These are phyloP conservation scores for Probosciger aterrimus DNA, from an alignment of 2,113 vertebrate species.

Conservation along the genomic window DNA sequence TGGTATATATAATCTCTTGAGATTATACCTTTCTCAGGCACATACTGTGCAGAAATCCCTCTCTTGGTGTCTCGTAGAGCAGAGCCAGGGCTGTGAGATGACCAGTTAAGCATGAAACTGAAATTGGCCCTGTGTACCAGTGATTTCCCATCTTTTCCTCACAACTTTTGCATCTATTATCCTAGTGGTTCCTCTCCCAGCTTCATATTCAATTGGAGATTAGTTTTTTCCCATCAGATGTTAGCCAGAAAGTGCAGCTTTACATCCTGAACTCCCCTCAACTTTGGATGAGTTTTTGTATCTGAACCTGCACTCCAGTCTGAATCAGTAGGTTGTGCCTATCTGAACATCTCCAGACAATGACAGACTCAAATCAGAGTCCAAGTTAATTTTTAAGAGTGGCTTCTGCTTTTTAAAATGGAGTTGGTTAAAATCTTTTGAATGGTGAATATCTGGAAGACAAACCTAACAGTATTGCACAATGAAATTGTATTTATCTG, in stretches of 20 bases:
- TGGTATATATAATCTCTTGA: background rate
- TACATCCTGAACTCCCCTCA: background rate
- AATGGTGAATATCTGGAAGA: background rate
- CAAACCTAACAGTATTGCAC: background rate
- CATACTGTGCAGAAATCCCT: background rate
- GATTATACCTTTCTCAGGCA: rapidly evolving
- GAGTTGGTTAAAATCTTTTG: background rate
- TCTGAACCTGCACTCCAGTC: background rate
- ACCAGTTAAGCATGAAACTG: background rate
- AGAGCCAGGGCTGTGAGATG: background rate
- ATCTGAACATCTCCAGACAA: background rate
- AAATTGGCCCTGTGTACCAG: background rate
- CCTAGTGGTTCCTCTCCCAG: background rate
- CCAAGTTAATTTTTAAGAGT: background rate
- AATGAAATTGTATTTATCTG: background rate
- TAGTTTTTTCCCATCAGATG: background rate
- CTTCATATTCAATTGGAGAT: background rate
- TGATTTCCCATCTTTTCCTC: background rate
- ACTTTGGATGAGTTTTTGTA: background rate
- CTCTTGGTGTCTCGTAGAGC: background rate
- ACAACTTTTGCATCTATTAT: background rate
- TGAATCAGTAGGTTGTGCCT: background rate
- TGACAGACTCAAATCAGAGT: background rate
- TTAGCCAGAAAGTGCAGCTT: background rate
- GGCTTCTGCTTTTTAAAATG: background rate